Conservation (phyloP, 2,888 invertebrate genomes). For the Spodoptera littoralis region DNA sequence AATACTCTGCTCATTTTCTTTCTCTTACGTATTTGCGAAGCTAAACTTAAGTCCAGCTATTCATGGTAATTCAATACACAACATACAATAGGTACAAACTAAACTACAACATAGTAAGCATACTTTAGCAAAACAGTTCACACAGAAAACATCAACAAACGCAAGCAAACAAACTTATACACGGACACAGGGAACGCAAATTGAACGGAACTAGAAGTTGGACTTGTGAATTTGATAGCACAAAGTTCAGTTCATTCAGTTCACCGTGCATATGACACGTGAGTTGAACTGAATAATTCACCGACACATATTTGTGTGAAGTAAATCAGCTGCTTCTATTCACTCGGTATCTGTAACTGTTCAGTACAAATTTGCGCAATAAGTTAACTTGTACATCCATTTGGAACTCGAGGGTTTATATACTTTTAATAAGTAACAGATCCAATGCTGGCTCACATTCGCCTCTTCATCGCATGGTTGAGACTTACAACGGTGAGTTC, state of each 20-base stretch:
- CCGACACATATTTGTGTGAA: constrained; percentile 51
- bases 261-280: constrained; percentile 32
- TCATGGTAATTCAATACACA: too few relatives aligned
- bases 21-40: too few relatives aligned
- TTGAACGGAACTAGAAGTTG: constrained; percentile 41
- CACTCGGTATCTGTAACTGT: constrained; percentile 29
- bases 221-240: constrained; percentile 50
- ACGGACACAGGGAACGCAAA: constrained; percentile 29
- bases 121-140: too few relatives aligned
- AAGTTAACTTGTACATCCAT: constrained; percentile 8
- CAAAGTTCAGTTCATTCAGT: constrained; percentile 50
- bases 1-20: too few relatives aligned
- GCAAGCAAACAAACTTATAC: constrained; percentile 21
- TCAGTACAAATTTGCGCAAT: constrained; percentile 18
- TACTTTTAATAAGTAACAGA: too few relatives aligned
- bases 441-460: too few relatives aligned
- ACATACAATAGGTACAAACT: neutral
- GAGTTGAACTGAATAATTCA: constrained; percentile 49
- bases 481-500: too few relatives aligned
- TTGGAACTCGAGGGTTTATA: neutral
- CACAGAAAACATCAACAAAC: constrained; percentile 10
- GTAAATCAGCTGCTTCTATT: constrained; percentile 43
- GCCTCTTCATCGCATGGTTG: too few relatives aligned
- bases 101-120: neutral
- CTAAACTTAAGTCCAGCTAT: too few relatives aligned